Evolutionary conservation across 2,888 invertebrate genomes (phyloP).

Genomic region (Ischnura elegans): DNA sequence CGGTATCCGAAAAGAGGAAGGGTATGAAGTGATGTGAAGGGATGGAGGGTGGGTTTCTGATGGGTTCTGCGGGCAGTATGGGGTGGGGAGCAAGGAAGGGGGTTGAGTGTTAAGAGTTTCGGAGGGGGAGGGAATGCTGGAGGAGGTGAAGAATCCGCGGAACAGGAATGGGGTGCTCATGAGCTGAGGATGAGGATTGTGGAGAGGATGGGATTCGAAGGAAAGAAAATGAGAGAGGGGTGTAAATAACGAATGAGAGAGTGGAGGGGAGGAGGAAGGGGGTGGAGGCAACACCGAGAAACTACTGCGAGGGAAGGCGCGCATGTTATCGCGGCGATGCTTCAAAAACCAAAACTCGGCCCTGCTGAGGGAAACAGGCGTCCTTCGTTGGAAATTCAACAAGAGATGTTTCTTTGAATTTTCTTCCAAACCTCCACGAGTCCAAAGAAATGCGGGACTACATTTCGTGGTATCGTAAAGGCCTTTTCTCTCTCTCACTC

Average conservation of each 20-base stretch:
- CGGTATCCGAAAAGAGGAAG: neutral
- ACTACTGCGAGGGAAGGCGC: neutral
- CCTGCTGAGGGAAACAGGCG: neutral
- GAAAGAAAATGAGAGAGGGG: neutral
- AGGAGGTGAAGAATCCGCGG: neutral
- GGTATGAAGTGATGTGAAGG: neutral
- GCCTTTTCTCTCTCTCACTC: neutral
- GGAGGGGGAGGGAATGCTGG: neutral
- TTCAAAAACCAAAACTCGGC: neutral
- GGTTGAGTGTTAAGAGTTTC: neutral
- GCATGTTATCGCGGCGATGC: neutral
- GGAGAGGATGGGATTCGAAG: neutral
- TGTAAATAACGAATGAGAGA: slow-evolving; percentile 58
- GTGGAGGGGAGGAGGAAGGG: neutral
- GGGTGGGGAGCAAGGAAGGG: neutral
- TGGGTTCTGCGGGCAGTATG: neutral
- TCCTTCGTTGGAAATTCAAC: neutral
- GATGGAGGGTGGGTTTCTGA: neutral
- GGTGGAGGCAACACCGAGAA: slow-evolving; percentile 17
- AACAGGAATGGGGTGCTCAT: neutral
- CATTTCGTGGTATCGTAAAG: neutral
- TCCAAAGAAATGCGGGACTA: neutral
- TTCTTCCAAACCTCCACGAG: neutral
- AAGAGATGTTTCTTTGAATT: neutral
- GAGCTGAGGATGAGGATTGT: no score